Base-by-base conservation (phyloP, 1,140 invertebrate genomes). In the Dreissena rostriformis region DNA sequence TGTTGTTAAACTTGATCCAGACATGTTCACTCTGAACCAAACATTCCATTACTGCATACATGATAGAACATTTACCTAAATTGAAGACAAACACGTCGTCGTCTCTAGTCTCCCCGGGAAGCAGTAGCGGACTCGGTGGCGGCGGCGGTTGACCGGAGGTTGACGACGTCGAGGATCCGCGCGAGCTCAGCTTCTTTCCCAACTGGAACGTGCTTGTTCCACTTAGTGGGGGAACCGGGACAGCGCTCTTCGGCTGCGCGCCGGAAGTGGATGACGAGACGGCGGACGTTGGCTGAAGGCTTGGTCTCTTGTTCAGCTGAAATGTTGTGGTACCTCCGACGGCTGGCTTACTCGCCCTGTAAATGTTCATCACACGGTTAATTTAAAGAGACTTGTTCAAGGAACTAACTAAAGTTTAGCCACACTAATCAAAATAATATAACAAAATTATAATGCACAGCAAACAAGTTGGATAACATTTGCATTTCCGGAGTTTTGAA, bases 1-100 rank as follows among this genome's bases (percentile, higher is more conserved):
- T 39, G 39, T 39, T 5, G 39, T 39, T 39, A 39, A 39, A 39
- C 39, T 39, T 39, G 4, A 39, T 5, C 39, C 39, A 39, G 39
- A 39, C 39, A 5, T 39, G n/a, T n/a, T n/a, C n/a, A n/a, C n/a
- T n/a, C n/a, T n/a, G n/a, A n/a, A n/a, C n/a, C n/a, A n/a, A n/a
- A n/a, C n/a, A n/a, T n/a, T n/a, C n/a, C n/a, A n/a, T n/a, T n/a
- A n/a, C 8, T 39, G 39, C 39, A 39, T 5, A 39, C 39, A 39
- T 39, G 39, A 39, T 39, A 39, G 4, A 39, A 39, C 2, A 77
- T 57, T 19, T 68, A 82, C 80, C 39, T 63, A 82, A 82, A 22
- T 82, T 82, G 29, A 82, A 82, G 14, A 82, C 63, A 4, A 82
- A 39, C 28, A 72, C 28, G 24, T 74, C 71, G 53, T 82, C 80